A percentile compares a stretch with the other conserved stretches of the same genome.
Evolutionary conservation across 2,113 vertebrate genomes (phyloP).

Genomic region (Raja brachyura): DNA sequence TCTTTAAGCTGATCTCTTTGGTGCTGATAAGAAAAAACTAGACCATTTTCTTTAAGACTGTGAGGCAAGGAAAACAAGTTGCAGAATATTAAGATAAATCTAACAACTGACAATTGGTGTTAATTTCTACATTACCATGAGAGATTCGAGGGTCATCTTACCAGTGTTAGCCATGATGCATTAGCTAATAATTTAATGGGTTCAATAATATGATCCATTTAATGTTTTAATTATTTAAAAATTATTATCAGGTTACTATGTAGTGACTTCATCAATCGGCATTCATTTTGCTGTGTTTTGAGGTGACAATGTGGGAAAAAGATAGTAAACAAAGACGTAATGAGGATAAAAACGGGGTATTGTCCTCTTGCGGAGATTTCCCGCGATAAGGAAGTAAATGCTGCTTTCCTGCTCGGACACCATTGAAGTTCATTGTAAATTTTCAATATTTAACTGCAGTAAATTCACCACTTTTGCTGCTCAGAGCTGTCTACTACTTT

Average conservation of each 20-base stretch:
- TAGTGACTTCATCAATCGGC: neutral
- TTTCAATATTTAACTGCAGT: neutral
- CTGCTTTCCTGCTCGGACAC: neutral
- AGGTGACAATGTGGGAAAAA: neutral
- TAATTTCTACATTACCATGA: too few relatives aligned
- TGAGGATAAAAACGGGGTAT: neutral
- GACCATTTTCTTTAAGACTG: neutral
- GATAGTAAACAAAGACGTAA: neutral
- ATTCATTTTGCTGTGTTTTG: neutral
- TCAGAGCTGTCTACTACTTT: conserved; percentile 33
- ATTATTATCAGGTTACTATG: too few relatives aligned
- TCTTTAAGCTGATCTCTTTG: too few relatives aligned
- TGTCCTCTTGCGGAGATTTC: too few relatives aligned
- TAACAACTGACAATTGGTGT: neutral
- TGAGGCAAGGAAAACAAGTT: neutral
- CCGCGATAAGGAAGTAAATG: neutral
- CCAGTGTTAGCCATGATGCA: neutral
- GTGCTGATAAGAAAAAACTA: too few relatives aligned
- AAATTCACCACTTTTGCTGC: conserved; percentile 17
- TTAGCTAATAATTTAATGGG: neutral
- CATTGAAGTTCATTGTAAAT: neutral
- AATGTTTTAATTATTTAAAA: neutral
- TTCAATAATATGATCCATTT: neutral
- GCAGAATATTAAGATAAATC: neutral
- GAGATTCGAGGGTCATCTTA: neutral